Conservation (phyloP, 2,113 vertebrate genomes). For the Mirounga angustirostris region DNA sequence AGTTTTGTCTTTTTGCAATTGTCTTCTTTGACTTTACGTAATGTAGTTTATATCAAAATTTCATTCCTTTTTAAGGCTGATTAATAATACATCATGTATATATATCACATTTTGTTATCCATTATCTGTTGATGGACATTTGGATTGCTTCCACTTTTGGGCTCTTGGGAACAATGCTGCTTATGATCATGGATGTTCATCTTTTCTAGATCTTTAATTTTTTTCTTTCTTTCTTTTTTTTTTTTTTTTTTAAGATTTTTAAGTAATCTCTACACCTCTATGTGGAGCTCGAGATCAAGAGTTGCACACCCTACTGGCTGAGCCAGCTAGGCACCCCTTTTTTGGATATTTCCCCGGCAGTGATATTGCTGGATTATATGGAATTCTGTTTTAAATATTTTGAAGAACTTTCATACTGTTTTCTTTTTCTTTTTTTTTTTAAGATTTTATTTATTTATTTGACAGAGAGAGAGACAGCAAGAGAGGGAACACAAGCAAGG, state of each 20-base stretch:
- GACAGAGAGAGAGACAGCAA: too few relatives aligned
- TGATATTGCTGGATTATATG: background rate
- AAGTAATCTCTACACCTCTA: background rate
- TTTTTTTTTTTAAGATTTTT: background rate
- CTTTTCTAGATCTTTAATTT: background rate
- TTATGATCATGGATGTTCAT: background rate
- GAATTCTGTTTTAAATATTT: slow-evolving; percentile 28
- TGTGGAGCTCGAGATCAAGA: background rate
- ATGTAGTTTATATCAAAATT: background rate
- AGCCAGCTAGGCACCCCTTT: background rate
- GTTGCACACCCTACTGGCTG: background rate
- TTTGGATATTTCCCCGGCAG: background rate
- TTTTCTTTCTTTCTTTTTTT: background rate
- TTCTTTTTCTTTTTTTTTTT: background rate
- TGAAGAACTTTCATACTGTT: background rate
- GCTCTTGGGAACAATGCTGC: background rate
- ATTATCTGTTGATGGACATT: background rate
- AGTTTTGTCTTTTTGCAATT: background rate
- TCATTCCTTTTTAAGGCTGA: background rate
- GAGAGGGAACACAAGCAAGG: too few relatives aligned
- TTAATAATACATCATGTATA: background rate
- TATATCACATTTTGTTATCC: background rate
- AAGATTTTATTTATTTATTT: too few relatives aligned
- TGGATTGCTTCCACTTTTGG: background rate
- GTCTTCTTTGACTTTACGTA: background rate